Percentiles rank a stretch among this genome's conserved stretches.
Conservation (phyloP, 2,797 vertebrate species). For the Aldrovandia affinis region DNA sequence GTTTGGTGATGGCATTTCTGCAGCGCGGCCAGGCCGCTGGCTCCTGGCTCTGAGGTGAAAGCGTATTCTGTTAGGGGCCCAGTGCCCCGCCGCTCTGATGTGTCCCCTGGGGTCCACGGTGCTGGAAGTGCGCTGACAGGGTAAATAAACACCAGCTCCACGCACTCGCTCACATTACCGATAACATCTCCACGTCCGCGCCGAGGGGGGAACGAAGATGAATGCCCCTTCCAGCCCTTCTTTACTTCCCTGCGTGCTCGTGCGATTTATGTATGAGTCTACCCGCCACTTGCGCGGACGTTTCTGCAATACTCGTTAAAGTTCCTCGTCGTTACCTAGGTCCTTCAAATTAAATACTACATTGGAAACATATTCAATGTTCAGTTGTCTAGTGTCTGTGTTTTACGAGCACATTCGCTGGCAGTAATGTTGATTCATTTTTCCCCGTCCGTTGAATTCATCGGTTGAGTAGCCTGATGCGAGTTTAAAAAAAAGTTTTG, state of each 20-base stretch:
- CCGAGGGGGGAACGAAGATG: background rate
- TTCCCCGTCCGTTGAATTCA: no score
- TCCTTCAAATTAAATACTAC: background rate
- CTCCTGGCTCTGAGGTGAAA: conserved; percentile 64
- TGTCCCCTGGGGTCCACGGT: conserved; percentile 56
- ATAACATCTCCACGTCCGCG: conserved; percentile 61
- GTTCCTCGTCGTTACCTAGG: no score
- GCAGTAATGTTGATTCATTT: no score
- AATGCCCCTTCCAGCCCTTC: background rate
- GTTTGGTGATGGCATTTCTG: background rate
- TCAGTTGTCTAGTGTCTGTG: no score
- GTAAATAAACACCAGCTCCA: conserved; percentile 71
- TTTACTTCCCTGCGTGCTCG: background rate
- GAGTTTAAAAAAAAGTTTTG: no score
- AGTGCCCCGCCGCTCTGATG: conserved; percentile 55
- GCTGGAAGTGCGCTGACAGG: conserved; percentile 72
- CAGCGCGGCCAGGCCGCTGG: conserved; percentile 41
- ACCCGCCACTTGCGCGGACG: background rate
- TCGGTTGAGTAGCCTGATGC: no score
- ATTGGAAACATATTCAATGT: no score
- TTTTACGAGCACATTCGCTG: no score
- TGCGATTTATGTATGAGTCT: background rate
- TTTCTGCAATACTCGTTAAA: background rate
- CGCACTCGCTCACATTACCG: conserved; percentile 52
- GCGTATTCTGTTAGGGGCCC: conserved; percentile 60